Conservation (phyloP, 2,113 vertebrate species). For the Myrmophylax atrothorax region DNA sequence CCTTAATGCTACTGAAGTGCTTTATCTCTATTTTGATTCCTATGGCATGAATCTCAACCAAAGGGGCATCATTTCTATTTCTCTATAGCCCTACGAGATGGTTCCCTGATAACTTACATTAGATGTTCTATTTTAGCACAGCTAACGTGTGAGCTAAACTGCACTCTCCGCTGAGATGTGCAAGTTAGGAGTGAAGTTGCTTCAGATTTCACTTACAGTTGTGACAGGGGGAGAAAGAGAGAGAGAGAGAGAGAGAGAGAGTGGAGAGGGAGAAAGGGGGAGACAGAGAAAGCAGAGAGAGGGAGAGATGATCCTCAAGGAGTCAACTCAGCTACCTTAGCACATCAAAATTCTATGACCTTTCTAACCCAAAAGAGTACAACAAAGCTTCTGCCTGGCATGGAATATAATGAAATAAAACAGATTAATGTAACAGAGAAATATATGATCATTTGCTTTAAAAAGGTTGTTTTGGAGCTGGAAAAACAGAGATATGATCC, state of each 20-base stretch:
- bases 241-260: too few species aligned
- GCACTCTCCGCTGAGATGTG: fast-evolving
- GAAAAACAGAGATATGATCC: background rate
- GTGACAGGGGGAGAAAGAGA: background rate
- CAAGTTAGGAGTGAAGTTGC: background rate
- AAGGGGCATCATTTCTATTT: background rate
- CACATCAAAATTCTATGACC: background rate
- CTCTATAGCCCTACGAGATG: background rate
- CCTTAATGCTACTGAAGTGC: background rate
- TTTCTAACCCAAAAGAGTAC: background rate
- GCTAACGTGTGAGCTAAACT: fast-evolving
- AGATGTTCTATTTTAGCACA: background rate
- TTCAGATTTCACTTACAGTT: background rate
- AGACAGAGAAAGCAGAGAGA: too few species aligned
- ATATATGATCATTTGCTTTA: background rate
- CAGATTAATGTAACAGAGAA: background rate
- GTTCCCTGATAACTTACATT: background rate
- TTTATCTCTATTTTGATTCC: background rate
- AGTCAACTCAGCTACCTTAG: background rate
- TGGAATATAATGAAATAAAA: background rate
- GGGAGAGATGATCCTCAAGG: background rate
- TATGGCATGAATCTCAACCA: background rate
- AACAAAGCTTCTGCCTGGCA: background rate
- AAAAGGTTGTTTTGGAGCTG: background rate
- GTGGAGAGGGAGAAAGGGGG: too few species aligned